phyloP scores from a whole-genome alignment of 2,888 invertebrate species.

The Athalia cordata region DNA sequence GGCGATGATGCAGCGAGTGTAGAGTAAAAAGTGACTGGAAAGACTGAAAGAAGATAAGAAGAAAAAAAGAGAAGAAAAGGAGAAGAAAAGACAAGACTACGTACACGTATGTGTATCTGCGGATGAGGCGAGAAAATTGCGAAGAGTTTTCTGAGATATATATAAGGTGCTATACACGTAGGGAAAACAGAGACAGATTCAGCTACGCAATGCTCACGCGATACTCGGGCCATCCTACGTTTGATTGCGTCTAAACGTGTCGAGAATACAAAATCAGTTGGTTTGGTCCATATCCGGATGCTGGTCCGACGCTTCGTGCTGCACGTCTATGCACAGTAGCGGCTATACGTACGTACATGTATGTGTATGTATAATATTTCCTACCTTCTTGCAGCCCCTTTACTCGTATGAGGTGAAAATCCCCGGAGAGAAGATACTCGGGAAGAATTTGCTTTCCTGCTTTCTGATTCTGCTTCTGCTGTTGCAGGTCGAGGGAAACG shows the following conservation, averaged over 20 bases:
- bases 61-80: background rate
- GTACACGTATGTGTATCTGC: background rate
- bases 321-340: background rate
- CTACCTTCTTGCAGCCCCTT: background rate
- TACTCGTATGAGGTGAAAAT: slow-evolving; percentile 15
- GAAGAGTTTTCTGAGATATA: background rate
- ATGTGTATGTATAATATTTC: no score
- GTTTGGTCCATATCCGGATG: slow-evolving; percentile 3
- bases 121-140: background rate
- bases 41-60: no score
- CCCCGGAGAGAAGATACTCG: slow-evolving; percentile 7
- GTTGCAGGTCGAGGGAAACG: background rate
- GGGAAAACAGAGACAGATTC: slow-evolving; percentile 6
- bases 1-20: no score
- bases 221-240: slow-evolving; percentile 31
- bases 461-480: no score
- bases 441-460: slow-evolving; percentile 8
- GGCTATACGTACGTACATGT: no score
- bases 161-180: background rate
- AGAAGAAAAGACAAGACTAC: background rate
- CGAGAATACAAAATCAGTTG: background rate
- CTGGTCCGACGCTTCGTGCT: background rate
- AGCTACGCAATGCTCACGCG: background rate
- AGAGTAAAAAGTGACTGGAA: no score
- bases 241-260: slow-evolving; percentile 36